These are phyloP conservation scores for Polypterus senegalus DNA, from an alignment of 2,113 vertebrate genomes.

Conservation along the genomic window DNA sequence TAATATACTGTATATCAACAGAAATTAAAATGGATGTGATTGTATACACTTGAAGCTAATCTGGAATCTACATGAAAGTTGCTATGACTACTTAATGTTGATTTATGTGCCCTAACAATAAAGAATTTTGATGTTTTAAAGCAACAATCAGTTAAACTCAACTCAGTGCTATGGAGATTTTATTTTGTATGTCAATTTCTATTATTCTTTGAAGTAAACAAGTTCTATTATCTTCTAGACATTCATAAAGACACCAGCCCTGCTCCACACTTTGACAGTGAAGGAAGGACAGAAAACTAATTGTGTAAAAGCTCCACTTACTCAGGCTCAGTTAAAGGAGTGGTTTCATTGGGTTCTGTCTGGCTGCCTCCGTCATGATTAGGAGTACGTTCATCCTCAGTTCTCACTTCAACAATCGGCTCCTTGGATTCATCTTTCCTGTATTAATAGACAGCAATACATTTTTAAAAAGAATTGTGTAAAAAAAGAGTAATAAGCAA, in stretches of 20 bases:
- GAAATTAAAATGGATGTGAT: not conserved
- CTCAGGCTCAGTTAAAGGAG: constrained; percentile 91
- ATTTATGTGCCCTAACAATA: too few relatives aligned
- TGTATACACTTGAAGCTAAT: not conserved
- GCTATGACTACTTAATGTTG: too few relatives aligned
- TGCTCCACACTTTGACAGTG: too few relatives aligned
- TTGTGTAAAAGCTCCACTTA: constrained; percentile 43
- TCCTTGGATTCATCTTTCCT: constrained; percentile 96
- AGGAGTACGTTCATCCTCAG: constrained; percentile 81
- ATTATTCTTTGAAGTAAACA: too few relatives aligned
- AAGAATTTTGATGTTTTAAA: too few relatives aligned
- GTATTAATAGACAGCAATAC: constrained; percentile 14
- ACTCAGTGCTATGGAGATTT: too few relatives aligned
- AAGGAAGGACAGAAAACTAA: not conserved
- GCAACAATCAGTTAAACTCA: too few relatives aligned
- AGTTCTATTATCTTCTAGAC: too few relatives aligned
- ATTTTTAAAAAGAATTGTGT: not conserved
- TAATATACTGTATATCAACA: not conserved
- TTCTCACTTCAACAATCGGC: constrained; percentile 88
- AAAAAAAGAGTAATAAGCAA: too few relatives aligned
- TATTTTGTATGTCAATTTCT: too few relatives aligned
- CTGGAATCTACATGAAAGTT: too few relatives aligned
- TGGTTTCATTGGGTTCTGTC: constrained; percentile 90
- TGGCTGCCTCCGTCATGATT: constrained; percentile 89
- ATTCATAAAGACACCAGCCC: too few relatives aligned